Base-by-base conservation (phyloP, 2,888 invertebrate genomes). In the Metalampra italica region DNA sequence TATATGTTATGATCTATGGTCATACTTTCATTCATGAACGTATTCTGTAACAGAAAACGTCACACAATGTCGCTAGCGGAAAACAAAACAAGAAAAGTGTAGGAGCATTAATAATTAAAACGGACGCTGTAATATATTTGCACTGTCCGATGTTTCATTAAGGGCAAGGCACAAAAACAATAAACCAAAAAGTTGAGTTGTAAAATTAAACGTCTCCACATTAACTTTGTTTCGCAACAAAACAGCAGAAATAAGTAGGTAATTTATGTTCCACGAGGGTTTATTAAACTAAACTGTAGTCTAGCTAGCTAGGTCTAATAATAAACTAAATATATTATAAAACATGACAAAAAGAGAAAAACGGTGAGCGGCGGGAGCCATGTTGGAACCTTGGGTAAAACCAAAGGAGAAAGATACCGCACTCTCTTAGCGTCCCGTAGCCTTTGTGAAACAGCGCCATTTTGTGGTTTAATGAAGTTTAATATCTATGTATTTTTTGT, bases 281-380 rank as follows among this genome's bases (percentile, higher is more conserved):
- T 39, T 32, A 40, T 46, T 9, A 42, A 12, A 42, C 50, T 45
- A 43, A 46, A 32, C 34, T 29, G 43, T 43, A 22, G 32, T 43
- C 43, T 50, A 22, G 22, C 43, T 50, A 22, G 22, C 22, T 22
- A 46, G 32, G 43, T 46, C 54, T 69, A 68, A 65, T 74, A 74
- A 67, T 71, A 76, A 70, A 67, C 65, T 66, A 69, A 66, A 68
- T 66, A 62, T 69, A 69, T 70, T 70, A 60, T 57, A 71, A 71
- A 70, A 71, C 65, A 75, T 72, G 68, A 71, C 59, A 76, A 72
- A 75, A 69, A 70, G 59, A 73, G 68, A 67, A 75, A 71, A 54
- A 74, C 68, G 64, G 66, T 66, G 51, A 51, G 5, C 22, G 50
- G 49, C 48, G 50, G 51, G 59, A 58, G 78, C 79, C 81, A 80